Conservation (phyloP, 2,113 vertebrate species). For the Lagenorhynchus albirostris region DNA sequence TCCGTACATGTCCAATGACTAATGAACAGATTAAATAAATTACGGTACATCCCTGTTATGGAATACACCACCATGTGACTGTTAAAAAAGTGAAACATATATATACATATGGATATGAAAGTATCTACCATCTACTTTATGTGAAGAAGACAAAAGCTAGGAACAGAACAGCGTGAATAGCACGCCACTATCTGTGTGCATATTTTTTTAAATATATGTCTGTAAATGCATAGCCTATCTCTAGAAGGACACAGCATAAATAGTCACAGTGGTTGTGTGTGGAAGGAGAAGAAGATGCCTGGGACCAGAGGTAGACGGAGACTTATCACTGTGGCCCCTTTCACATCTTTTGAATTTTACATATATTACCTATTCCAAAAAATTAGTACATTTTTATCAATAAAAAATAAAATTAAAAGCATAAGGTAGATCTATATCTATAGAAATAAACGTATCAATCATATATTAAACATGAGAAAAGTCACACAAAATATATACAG, state of each 20-base stretch:
- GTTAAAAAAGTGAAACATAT: background rate
- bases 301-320: background rate
- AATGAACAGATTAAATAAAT: background rate
- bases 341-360: background rate
- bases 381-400: background rate
- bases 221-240: background rate
- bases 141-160: background rate
- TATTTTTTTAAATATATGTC: background rate
- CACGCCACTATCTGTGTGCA: background rate
- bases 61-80: background rate
- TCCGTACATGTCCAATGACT: background rate
- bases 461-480: background rate
- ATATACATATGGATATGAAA: background rate
- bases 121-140: background rate
- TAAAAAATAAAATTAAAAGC: background rate
- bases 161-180: background rate
- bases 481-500: background rate
- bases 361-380: background rate
- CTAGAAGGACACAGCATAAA: background rate
- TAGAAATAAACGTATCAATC: background rate
- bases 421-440: background rate
- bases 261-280: background rate
- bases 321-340: background rate
- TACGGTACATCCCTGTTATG: accelerated
- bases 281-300: background rate